phyloP scores from a whole-genome alignment of 2,888 invertebrate genomes.

The Trissoscelio sp. region DNA sequence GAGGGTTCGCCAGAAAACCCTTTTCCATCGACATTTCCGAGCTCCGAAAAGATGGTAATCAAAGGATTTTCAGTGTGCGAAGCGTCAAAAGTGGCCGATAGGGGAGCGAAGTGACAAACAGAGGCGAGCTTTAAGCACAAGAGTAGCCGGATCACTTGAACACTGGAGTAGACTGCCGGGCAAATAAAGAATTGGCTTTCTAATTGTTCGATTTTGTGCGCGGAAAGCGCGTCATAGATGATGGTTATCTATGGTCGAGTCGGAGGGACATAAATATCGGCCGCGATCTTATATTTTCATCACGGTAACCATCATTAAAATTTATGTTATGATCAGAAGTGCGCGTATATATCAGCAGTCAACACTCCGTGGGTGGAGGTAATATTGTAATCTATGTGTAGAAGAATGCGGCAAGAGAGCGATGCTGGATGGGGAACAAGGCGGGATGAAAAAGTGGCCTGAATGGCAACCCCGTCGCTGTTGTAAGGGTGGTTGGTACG shows the following conservation, averaged over 20 bases:
- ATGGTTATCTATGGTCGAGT: slow-evolving; percentile 51
- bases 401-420: slow-evolving; percentile 81
- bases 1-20: slow-evolving; percentile 74
- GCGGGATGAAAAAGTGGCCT: slow-evolving; percentile 81
- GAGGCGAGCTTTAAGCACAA: slow-evolving; percentile 62
- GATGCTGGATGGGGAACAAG: slow-evolving; percentile 68
- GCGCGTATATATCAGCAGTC: slow-evolving; percentile 78
- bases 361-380: slow-evolving; percentile 70
- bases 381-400: slow-evolving; percentile 83
- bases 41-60: slow-evolving; percentile 81
- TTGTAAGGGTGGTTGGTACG: slow-evolving; percentile 79
- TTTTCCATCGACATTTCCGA: slow-evolving; percentile 80
- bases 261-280: slow-evolving; percentile 78
- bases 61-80: slow-evolving; percentile 80
- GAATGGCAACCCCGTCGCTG: slow-evolving; percentile 76
- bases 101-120: slow-evolving; percentile 59
- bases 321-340: slow-evolving; percentile 83
- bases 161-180: slow-evolving; percentile 49
- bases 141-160: slow-evolving; percentile 71
- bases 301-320: slow-evolving; percentile 82
- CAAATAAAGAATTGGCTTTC: slow-evolving; percentile 60
- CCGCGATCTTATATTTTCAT: slow-evolving; percentile 83
- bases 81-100: slow-evolving; percentile 66
- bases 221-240: slow-evolving; percentile 45
- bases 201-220: slow-evolving; percentile 55